Evolutionary conservation across 1,140 invertebrate species (phyloP), one percentile per base, ranked within the genome.

Genomic region (Rhyacophila brunnea): DNA sequence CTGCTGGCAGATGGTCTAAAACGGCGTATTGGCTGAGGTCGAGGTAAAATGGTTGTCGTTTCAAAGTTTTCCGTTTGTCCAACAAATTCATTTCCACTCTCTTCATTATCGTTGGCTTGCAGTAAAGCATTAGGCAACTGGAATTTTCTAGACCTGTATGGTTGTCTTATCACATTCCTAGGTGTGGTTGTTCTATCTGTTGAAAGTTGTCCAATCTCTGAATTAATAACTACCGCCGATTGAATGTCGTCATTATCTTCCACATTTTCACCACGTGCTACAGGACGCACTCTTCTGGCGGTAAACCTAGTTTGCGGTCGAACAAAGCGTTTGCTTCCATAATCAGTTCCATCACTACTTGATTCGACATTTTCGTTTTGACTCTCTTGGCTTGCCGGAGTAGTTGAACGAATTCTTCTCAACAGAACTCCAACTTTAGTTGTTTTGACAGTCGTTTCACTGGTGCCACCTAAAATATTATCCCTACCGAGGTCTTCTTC

Each of bases 381-480:
- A 52, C 71, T 59, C 66, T 79, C 77, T 2, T 69, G 67, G 62
- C 77, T 79, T 45, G 77, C 70, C 6, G 77, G 77, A 35, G 77
- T 79, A 4, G 77, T 78, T 5, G 77, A 79, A 35, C 77, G 70
- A 50, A 79, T 71, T 66, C 72, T 77, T 64, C 77, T 69, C 7
- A 62, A 63, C 64, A 9, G 18, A 11, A 48, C 20, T 19, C 45
- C 19, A 18, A 34, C 20, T 28, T 43, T 59, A 43, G 28, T n/a
- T n/a, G n/a, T 20, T 38, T 59, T 59, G 56, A 68, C 42, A 50
- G 70, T 68, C 20, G 58, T 53, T 13, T 59, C 61, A 14, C 35
- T 59, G 11, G 65, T 65, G 62, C 74, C 71, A 45, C 68, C 62
- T 56, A 59, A 51, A 53, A 42, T 40, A 47, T 46, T 54, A 43